Evolutionary conservation across 2,888 invertebrate species (phyloP), one percentile per base, ranked within the genome.

Genomic region (Margaritifera margaritifera): DNA sequence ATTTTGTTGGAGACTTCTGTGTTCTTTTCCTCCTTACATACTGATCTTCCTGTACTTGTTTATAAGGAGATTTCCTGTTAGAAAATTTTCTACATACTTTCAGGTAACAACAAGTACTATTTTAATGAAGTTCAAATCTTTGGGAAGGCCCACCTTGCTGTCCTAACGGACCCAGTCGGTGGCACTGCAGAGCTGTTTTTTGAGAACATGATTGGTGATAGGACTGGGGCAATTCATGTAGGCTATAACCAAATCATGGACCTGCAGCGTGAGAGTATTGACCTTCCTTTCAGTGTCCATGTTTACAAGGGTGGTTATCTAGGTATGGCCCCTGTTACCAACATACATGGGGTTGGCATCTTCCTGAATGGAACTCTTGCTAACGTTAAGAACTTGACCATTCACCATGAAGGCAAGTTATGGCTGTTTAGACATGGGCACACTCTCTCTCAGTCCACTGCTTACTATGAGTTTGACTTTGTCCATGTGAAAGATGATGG

Each of bases 111-210:
- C 67, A 61, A 61, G 18, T 84, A 78, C 74, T 63, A 71, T 54
- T 81, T 85, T 64, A 68, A 85, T 56, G 85, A 85, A 73, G 65
- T 85, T n/a, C 85, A 85, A 71, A 80, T 85, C 25, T 85, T 76
- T 62, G 85, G 85, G 4, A 75, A 75, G 24, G 85, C 82, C 1
- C 85, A 85, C 42, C 74, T 85, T 18, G 85, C 85, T 4, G 75
- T 85, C 11, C 71, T 80, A 51, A 80, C 80, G 3, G 66, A 80
- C n/a, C 78, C 82, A 8, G 72, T 78, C 6, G 71, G 73, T n/a
- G 51, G 59, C 11, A 56, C 50, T 6, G 80, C 83, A 4, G 75
- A 68, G 5, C 59, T 85, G n/a, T 74, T 67, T 67, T 85, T 85
- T 55, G 68, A 74, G 51, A 78, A 84, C 74, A 84, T 84, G 82